Evolutionary conservation across 2,797 vertebrate species (phyloP), one percentile per base, ranked within the genome.

Genomic region (Epinephelus coioides): DNA sequence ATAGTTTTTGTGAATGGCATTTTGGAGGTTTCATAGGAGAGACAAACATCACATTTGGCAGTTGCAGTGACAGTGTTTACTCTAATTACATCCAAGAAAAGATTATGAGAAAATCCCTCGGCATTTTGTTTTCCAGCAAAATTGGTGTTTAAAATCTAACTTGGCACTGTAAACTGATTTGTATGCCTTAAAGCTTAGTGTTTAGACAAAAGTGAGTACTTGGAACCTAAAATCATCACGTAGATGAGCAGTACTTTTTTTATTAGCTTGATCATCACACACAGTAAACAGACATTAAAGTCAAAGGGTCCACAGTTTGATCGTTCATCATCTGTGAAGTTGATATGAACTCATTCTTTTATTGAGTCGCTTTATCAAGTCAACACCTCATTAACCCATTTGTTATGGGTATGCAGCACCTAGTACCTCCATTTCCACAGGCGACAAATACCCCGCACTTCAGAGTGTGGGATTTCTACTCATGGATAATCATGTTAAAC

Each of bases 221-320:
- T 57, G 8, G 21, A 57, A 53, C 54, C 57, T 65, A 43, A 69
- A 73, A 25, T 47, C 43, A 72, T 81, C 27, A 38, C 38, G 4
- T 76, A 71, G 25, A 74, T 76, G 72, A 82, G 61, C 60, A 73
- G 46, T 70, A 57, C 27, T 21, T 73, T 86, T 30, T 86, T 83
- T 83, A 84, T 89, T 87, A 44, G 82, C 47, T 83, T 79, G 25
- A 79, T 79, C 27, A 69, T 86, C 68, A 84, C 84, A 87, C 75
- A 81, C 70, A 85, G 72, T 80, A 78, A 86, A 90, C 67, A 87
- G 75, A 84, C 78, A 85, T 77, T 77, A 73, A 88, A 77, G 71
- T 82, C 73, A 86, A 54, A 69, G 34, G 27, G 69, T 63, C 53
- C 67, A 81, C 56, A 79, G 23, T 69, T 63, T 65, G 19, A 64